Base-by-base conservation (phyloP, 2,113 vertebrate genomes). In the Macaca mulatta region DNA sequence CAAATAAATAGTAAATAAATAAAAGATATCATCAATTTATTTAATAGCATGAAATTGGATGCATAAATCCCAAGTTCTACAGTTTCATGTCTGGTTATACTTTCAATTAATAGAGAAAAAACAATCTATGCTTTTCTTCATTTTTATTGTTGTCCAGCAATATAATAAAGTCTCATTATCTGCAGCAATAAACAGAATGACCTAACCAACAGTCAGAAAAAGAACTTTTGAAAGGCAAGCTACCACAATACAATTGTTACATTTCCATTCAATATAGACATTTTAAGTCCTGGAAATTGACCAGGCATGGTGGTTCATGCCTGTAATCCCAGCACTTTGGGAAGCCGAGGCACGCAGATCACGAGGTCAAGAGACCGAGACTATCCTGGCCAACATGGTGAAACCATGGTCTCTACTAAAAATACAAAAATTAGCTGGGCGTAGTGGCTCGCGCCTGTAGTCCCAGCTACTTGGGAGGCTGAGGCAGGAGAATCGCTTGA, bases 141-240 rank as follows among this genome's bases (percentile, higher is more conserved):
- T 55, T 92, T 84, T 67, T 86, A 81, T 6, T 82, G 38, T 48
- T 88, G n/a, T 81, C 79, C 48, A 52, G 1, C 17, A 94, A 94
- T 80, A 80, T 14, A 14, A 93, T 55, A 18, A 95, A 96, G 14
- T 59, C 35, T 93, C 72, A 96, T 64, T 2, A 97, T 38, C 45
- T 93, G 4, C 17, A 94, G 8, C 64, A 94, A 84, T 38, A 94
- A 79, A 80, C 0, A 89, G 40, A 81, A 85, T 20, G 70, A 75
- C 22, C 38, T 67, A 96, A 92, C 3, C 30, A 89, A 82, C 0
- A 93, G 40, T 90, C 20, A 81, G 43, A 67, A 89, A 82, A 93
- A 92, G 40, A 48, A 67, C 4, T 27, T 55, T 78, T 22, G 14
- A 50, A 93, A 96, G 6, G 27, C 38, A 96, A 85, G 25, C 5